These are phyloP conservation scores for Electrophaes corylata DNA, from an alignment of 2,888 invertebrate species.

Conservation along the genomic window DNA sequence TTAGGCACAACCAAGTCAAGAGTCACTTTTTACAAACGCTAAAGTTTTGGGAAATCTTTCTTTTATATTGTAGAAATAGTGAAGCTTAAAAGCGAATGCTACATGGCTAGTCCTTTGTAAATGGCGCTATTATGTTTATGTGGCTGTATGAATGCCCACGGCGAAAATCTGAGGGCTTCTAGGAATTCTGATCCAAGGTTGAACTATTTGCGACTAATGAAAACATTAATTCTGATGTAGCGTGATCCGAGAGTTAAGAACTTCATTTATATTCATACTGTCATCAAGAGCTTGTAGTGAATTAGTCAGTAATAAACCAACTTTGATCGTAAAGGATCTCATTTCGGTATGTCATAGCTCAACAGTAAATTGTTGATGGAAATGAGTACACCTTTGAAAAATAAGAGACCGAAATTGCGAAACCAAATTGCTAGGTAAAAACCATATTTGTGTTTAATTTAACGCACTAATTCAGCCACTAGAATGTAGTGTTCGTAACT, in stretches of 20 bases:
- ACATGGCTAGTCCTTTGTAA: neutral
- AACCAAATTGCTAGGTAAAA: too few relatives aligned
- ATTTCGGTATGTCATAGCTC: slow-evolving; percentile 19
- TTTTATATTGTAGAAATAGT: too few relatives aligned
- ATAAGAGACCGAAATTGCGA: too few relatives aligned
- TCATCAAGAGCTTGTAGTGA: slow-evolving; percentile 27
- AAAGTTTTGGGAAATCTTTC: too few relatives aligned
- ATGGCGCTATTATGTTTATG: neutral
- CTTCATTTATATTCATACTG: slow-evolving; percentile 26
- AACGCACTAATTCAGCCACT: too few relatives aligned
- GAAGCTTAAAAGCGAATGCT: too few relatives aligned
- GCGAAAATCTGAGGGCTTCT: neutral
- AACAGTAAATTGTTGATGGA: slow-evolving; percentile 26
- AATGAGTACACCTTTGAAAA: slow-evolving; percentile 4
- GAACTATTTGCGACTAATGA: slow-evolving; percentile 1
- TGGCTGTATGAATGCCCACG: neutral
- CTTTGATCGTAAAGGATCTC: slow-evolving; percentile 32
- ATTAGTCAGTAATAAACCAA: slow-evolving; percentile 29
- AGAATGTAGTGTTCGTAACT: too few relatives aligned
- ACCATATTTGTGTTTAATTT: too few relatives aligned
- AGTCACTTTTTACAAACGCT: too few relatives aligned
- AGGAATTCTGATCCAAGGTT: slow-evolving; percentile 6
- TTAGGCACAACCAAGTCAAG: too few relatives aligned
- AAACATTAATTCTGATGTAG: slow-evolving; percentile 1
- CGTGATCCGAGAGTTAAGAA: slow-evolving; percentile 10